A percentile compares a stretch with the other conserved stretches of the same genome.
These are phyloP conservation scores for Orthosia incerta DNA, from an alignment of 2,888 invertebrate genomes.

Conservation along the genomic window DNA sequence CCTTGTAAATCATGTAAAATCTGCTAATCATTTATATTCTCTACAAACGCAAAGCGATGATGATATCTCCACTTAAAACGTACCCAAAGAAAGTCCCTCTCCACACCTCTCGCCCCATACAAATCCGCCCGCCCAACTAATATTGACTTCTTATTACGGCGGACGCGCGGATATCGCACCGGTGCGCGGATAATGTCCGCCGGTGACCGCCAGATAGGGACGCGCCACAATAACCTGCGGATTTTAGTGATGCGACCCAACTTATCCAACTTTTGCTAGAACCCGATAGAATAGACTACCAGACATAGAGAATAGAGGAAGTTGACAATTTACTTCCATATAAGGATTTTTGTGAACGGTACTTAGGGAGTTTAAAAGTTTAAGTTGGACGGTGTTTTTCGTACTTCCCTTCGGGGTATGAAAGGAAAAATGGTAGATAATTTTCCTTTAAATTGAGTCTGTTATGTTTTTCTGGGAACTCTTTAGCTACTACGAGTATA, in stretches of 20 bases:
- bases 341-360: slow-evolving; percentile 24
- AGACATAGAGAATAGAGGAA: slow-evolving; percentile 31
- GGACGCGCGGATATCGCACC: slow-evolving; percentile 76
- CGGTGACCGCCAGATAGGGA: slow-evolving; percentile 71
- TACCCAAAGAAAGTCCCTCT: slow-evolving; percentile 40
- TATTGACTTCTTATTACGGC: slow-evolving; percentile 86
- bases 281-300: slow-evolving; percentile 52
- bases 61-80: neutral
- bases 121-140: slow-evolving; percentile 87
- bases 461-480: neutral
- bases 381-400: slow-evolving; percentile 13
- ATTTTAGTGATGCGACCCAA: slow-evolving; percentile 69
- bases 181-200: slow-evolving; percentile 70
- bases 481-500: neutral
- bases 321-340: slow-evolving; percentile 29
- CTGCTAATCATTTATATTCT: no score
- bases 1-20: no score
- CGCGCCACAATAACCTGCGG: slow-evolving; percentile 71
- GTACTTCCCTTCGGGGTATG: neutral
- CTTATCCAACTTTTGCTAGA: slow-evolving; percentile 52
- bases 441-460: slow-evolving; percentile 19
- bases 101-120: slow-evolving; percentile 68
- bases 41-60: no score
- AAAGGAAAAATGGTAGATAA: slow-evolving; percentile 6
- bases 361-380: slow-evolving; percentile 21